phyloP scores from a whole-genome alignment of 2,113 vertebrate genomes.

The Charadrius vociferus region DNA sequence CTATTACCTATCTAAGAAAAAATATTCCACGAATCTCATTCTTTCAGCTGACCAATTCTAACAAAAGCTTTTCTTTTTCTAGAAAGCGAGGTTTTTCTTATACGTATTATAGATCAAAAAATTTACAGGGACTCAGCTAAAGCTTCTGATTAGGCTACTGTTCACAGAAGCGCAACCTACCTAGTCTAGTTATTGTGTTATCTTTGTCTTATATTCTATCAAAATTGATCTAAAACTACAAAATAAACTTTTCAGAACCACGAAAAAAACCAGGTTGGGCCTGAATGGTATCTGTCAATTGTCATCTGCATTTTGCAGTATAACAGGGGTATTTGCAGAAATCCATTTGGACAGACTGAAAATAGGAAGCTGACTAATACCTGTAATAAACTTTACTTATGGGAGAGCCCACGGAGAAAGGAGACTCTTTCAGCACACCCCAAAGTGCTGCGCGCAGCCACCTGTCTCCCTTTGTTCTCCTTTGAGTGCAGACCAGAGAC shows the following conservation, averaged over 20 bases:
- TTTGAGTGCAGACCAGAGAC: not conserved
- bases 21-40: not conserved
- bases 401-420: not conserved
- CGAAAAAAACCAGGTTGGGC: accelerated
- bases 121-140: not conserved
- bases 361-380: not conserved
- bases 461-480: accelerated
- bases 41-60: not conserved
- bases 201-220: not conserved
- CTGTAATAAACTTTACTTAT: not conserved
- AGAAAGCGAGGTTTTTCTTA: not conserved
- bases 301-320: not conserved
- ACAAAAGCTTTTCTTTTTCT: not conserved
- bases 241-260: not conserved
- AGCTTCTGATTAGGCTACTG: not conserved
- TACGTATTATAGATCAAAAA: not conserved
- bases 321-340: not conserved
- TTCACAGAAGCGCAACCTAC: not conserved
- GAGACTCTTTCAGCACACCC: not conserved
- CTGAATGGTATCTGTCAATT: not conserved
- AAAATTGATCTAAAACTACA: not conserved
- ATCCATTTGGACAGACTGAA: not conserved
- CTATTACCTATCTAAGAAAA: not conserved
- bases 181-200: not conserved
- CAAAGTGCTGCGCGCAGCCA: not conserved